Evolutionary conservation across 2,113 vertebrate genomes (phyloP).

Genomic region (Elaphurus davidianus): DNA sequence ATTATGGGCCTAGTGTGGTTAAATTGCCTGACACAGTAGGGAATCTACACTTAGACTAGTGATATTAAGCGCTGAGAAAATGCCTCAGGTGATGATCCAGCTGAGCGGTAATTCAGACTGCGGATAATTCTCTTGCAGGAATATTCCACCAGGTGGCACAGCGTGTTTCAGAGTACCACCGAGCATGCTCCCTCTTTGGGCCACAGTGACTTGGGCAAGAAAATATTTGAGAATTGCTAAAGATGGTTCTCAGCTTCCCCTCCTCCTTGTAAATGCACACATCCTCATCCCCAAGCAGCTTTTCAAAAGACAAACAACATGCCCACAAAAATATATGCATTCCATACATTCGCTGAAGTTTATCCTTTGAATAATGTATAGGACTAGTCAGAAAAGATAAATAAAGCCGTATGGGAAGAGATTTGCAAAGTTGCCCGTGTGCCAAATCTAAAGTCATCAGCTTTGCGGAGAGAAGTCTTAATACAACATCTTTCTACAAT

Average conservation of each 20-base stretch:
- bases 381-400: background rate
- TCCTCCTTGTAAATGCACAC: background rate
- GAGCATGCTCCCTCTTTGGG: background rate
- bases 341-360: background rate
- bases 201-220: background rate
- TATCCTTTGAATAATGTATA: background rate
- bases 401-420: background rate
- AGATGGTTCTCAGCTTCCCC: background rate
- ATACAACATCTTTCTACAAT: background rate
- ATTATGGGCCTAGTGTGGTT: conserved; percentile 52
- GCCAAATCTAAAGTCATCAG: background rate
- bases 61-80: conserved; percentile 45
- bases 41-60: conserved; percentile 4
- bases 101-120: conserved; percentile 46
- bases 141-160: conserved; percentile 67
- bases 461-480: background rate
- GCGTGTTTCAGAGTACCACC: conserved; percentile 52
- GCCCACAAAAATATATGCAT: background rate
- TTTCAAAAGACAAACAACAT: background rate
- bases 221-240: background rate
- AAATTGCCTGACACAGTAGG: conserved; percentile 51
- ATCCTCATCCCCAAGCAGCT: background rate
- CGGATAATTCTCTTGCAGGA: background rate
- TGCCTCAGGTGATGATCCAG: conserved; percentile 55
- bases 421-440: background rate